Conservation (phyloP, 2,797 vertebrate genomes). For the Xiphorhynchus erythropygius region DNA sequence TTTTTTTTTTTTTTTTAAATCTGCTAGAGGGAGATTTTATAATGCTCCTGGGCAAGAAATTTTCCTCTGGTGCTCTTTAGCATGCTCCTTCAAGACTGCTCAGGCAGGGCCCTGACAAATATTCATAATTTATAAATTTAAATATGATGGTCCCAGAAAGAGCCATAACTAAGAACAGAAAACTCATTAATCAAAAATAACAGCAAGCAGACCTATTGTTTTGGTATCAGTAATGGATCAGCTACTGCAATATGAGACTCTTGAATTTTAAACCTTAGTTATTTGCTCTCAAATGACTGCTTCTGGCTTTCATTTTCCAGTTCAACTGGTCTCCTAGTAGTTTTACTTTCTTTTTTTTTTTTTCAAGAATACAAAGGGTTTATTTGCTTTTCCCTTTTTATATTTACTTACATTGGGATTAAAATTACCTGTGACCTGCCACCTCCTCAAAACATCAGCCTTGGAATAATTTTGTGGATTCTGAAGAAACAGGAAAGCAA, state of each 20-base stretch:
- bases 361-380: neutral
- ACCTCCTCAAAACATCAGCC: neutral
- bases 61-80: neutral
- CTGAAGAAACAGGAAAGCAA: neutral
- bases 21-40: neutral
- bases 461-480: neutral
- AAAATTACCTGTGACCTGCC: slow-evolving; percentile 20
- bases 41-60: neutral
- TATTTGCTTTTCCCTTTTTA: neutral
- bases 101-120: neutral
- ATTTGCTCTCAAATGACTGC: neutral
- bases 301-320: neutral
- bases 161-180: neutral
- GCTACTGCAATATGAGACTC: neutral
- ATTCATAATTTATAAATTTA: neutral
- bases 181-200: neutral
- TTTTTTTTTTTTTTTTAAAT: neutral
- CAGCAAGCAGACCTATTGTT: neutral
- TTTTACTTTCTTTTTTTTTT: neutral
- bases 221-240: neutral
- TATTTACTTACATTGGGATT: neutral
- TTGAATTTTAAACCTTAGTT: neutral
- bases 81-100: neutral
- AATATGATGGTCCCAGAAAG: neutral
- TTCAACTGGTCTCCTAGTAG: neutral